Evolutionary conservation across 2,113 vertebrate genomes (phyloP), one percentile per base, ranked within the genome.

Genomic region (Miniopterus natalensis): DNA sequence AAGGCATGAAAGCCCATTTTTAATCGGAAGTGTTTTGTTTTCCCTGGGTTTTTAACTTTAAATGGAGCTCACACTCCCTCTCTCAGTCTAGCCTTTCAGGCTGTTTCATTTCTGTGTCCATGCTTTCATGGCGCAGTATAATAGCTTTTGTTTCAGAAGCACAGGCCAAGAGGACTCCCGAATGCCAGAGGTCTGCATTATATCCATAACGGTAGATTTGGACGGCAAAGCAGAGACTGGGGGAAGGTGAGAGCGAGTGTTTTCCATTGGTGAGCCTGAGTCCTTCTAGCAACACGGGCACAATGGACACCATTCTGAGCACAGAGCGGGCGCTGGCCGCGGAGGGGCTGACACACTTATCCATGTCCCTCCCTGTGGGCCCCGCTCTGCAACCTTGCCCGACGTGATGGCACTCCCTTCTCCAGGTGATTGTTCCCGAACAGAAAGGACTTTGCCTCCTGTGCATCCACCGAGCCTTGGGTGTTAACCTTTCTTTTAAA

Each of bases 81-180:
- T 98, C 96, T 97, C 86, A 97, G 95, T 96, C 95, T 98, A 90
- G 96, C 87, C 90, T 73, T 97, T 96, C 66, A 70, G 96, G 95
- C 55, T 8, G 96, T 96, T 98, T 98, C 98, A 96, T 98, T 97
- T 98, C 95, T 45, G 2, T 93, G 95, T 95, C 96, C 87, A 27
- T 78, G 97, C 97, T 98, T 98, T 98, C 98, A 97, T 87, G 95
- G 95, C n/a, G n/a, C 79, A 96, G 86, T 75, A 98, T 97, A 99
- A 98, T 98, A 98, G 98, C 97, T 98, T 98, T 99, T 98, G 98
- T 98, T 98, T 99, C 98, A 98, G 98, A 98, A 98, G 98, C 97
- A 92, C 94, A 96, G 96, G 98, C 98, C 97, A 97, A 98, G 96
- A 98, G 98, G 96, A 98, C 97, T 97, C 97, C 97, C 70, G 84